phyloP scores from a whole-genome alignment of 2,113 vertebrate genomes.

The Isichthys henryi region DNA sequence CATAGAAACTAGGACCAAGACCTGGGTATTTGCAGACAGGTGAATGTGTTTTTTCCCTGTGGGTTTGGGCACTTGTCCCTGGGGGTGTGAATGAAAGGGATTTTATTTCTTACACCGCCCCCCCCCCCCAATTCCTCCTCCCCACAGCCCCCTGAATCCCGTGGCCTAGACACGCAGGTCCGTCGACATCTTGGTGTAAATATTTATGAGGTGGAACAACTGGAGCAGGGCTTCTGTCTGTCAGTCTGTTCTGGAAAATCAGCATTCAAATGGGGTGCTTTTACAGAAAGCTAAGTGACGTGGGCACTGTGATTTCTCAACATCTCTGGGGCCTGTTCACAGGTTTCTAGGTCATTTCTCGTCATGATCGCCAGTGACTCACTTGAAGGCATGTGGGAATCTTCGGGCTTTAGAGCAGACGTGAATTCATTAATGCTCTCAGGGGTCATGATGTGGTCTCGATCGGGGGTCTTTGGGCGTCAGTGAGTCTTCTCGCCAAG shows the following conservation, averaged over 20 bases:
- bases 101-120: not conserved
- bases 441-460: not conserved
- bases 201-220: constrained; percentile 36
- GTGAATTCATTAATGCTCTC: not conserved
- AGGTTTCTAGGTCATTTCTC: constrained; percentile 46
- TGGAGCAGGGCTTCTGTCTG: constrained; percentile 16
- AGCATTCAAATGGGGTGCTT: constrained; percentile 7
- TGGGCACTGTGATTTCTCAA: constrained; percentile 18
- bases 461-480: constrained; percentile 10
- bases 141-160: not conserved
- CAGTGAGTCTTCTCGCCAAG: not conserved
- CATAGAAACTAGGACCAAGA: not conserved
- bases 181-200: constrained; percentile 27
- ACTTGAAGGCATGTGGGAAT: constrained; percentile 31
- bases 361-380: constrained; percentile 40
- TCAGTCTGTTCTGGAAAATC: constrained; percentile 24
- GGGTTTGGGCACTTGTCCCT: not conserved
- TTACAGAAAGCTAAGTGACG: no score
- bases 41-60: not conserved
- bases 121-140: not conserved
- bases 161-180: constrained; percentile 33
- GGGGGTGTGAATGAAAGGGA: not conserved
- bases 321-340: constrained; percentile 37
- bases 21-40: not conserved
- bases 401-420: constrained; percentile 17